Percentiles rank a stretch among this genome's conserved stretches.
Conservation (phyloP, 2,888 invertebrate species). For the Adineta ricciae region DNA sequence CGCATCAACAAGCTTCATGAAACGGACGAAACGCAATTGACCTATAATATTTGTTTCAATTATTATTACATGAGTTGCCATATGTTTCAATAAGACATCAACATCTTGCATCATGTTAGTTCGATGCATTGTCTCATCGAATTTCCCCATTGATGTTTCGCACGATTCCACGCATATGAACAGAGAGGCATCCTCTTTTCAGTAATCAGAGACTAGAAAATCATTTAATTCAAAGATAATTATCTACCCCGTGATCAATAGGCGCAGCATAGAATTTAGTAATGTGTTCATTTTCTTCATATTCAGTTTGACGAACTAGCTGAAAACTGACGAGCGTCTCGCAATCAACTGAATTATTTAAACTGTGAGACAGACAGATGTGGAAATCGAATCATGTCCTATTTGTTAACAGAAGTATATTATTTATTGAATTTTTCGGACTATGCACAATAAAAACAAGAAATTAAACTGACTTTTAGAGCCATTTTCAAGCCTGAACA, state of each 20-base stretch:
- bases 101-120: neutral
- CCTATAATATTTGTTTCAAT: neutral
- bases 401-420: neutral
- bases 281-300: neutral
- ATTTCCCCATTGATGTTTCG: neutral
- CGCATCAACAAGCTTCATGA: neutral
- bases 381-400: too few relatives aligned
- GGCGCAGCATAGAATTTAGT: neutral
- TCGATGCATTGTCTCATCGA: neutral
- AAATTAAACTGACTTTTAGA: neutral
- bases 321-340: neutral
- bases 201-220: too few relatives aligned
- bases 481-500: neutral
- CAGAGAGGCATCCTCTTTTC: too few relatives aligned
- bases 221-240: too few relatives aligned
- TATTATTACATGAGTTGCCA: neutral
- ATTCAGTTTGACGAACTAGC: neutral
- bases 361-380: neutral
- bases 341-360: neutral
- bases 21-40: neutral
- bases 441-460: too few relatives aligned
- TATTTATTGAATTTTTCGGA: too few relatives aligned
- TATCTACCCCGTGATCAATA: too few relatives aligned
- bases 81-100: neutral
- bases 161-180: neutral